Percentiles rank a stretch among this genome's conserved stretches.
Conservation (phyloP, 2,113 vertebrate species). For the Etia nguti region DNA sequence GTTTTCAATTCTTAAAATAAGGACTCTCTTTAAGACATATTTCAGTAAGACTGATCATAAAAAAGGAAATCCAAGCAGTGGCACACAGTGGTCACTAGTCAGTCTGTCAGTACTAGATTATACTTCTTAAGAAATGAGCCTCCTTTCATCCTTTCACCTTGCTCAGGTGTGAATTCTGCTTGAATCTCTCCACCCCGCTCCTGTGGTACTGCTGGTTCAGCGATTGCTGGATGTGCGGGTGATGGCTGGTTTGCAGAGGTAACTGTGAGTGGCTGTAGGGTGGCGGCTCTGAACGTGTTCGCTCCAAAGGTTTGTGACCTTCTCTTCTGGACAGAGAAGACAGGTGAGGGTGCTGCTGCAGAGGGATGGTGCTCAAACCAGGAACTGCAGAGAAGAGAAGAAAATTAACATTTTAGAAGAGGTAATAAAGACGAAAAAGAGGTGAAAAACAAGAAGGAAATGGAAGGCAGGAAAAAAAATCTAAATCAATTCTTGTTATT, state of each 20-base stretch:
- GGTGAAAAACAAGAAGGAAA: background rate
- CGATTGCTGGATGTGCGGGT: constrained; percentile 70
- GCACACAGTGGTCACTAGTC: background rate
- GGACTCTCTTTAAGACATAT: background rate
- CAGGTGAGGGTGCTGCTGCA: constrained; percentile 75
- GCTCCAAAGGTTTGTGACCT: constrained; percentile 81
- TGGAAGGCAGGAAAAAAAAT: background rate
- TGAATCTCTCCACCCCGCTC: constrained; percentile 53
- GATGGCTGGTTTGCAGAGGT: constrained; percentile 73
- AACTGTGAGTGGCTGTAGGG: constrained; percentile 79
- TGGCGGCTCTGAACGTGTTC: constrained; percentile 90
- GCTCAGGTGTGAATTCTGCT: constrained; percentile 27
- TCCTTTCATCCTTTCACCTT: constrained; percentile 51
- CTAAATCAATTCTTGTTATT: background rate
- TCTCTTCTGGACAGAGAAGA: constrained; percentile 66
- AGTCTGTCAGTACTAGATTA: background rate
- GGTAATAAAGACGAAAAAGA: background rate
- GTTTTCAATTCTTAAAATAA: background rate
- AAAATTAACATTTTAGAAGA: background rate
- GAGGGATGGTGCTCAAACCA: constrained; percentile 73
- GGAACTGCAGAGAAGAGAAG: constrained; percentile 61
- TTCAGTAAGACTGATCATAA: background rate
- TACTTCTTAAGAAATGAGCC: background rate
- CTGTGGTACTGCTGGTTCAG: constrained; percentile 77
- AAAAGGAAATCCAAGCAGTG: background rate